Conservation (phyloP, 2,888 invertebrate species). For the Phragmatobia fuliginosa region DNA sequence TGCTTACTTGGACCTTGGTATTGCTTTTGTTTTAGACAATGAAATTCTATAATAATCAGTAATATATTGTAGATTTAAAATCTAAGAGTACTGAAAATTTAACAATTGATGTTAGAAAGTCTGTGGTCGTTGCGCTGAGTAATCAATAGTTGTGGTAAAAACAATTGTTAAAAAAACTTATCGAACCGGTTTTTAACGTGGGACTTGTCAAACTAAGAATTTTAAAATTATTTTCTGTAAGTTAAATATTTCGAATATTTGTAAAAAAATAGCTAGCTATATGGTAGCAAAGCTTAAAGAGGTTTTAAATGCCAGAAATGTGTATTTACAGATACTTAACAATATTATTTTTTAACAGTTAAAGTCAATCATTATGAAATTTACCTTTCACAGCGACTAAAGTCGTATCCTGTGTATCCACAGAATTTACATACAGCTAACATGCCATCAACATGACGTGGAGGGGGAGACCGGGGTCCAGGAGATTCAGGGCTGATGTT, state of each 20-base stretch:
- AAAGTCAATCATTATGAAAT: background rate
- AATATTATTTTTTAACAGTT: background rate
- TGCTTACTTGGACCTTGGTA: too few species aligned
- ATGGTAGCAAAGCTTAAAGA: too few species aligned
- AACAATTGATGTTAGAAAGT: too few species aligned
- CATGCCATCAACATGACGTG: slow-evolving; percentile 90
- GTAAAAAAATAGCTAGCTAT: too few species aligned
- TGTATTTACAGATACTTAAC: background rate
- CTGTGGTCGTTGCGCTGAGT: too few species aligned
- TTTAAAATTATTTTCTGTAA: background rate
- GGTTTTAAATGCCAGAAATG: background rate
- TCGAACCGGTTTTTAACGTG: too few species aligned
- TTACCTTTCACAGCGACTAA: slow-evolving; percentile 91
- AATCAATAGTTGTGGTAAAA: too few species aligned
- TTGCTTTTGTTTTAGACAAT: too few species aligned
- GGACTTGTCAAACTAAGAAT: background rate
- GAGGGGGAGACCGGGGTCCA: slow-evolving; percentile 86
- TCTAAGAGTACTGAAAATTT: too few species aligned
- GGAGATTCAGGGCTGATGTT: slow-evolving; percentile 79
- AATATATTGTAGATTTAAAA: too few species aligned
- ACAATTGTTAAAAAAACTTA: too few species aligned
- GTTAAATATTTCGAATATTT: background rate
- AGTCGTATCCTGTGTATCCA: slow-evolving; percentile 92
- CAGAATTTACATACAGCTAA: slow-evolving; percentile 93
- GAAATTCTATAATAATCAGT: too few species aligned